Percentiles rank a stretch among this genome's conserved stretches.
Evolutionary conservation across 2,888 invertebrate genomes (phyloP).

Genomic region (Chromoteleia sp.): DNA sequence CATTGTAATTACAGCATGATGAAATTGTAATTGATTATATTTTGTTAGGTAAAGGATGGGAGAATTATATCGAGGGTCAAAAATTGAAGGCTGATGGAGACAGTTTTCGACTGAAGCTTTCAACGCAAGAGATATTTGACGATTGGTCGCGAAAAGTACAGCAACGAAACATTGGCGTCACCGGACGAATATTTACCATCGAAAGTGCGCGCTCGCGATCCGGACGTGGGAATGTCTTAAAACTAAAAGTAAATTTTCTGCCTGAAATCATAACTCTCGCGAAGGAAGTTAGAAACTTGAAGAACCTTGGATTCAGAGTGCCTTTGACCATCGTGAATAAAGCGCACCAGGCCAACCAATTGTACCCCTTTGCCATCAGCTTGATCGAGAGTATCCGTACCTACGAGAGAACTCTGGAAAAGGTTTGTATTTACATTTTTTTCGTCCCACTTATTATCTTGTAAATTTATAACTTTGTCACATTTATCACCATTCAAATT

Average conservation of each 20-base stretch:
- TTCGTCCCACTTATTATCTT: neutral
- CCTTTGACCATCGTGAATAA: slow-evolving; percentile 99
- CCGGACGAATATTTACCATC: slow-evolving; percentile 97
- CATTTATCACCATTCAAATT: slow-evolving; percentile 13
- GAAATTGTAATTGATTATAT: too few relatives aligned
- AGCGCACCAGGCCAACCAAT: slow-evolving; percentile 99
- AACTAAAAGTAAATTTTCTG: slow-evolving; percentile 96
- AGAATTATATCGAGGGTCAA: slow-evolving; percentile 99
- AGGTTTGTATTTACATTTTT: slow-evolving; percentile 87
- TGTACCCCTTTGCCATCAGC: slow-evolving; percentile 99
- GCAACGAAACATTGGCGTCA: slow-evolving; percentile 96
- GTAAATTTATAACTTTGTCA: neutral
- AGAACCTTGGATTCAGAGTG: slow-evolving; percentile 97
- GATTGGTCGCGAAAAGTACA: slow-evolving; percentile 98
- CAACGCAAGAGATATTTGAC: slow-evolving; percentile 98
- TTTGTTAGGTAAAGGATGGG: slow-evolving; percentile 96
- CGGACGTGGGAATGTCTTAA: slow-evolving; percentile 93
- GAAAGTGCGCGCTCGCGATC: slow-evolving; percentile 92
- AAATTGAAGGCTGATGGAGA: slow-evolving; percentile 99
- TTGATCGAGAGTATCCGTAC: slow-evolving; percentile 98
- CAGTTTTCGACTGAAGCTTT: slow-evolving; percentile 97
- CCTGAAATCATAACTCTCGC: slow-evolving; percentile 99
- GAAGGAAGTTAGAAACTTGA: slow-evolving; percentile 98
- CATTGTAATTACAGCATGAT: too few relatives aligned
- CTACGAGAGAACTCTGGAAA: slow-evolving; percentile 98